phyloP scores from a whole-genome alignment of 2,888 invertebrate genomes.

The Latrodectus elegans region DNA sequence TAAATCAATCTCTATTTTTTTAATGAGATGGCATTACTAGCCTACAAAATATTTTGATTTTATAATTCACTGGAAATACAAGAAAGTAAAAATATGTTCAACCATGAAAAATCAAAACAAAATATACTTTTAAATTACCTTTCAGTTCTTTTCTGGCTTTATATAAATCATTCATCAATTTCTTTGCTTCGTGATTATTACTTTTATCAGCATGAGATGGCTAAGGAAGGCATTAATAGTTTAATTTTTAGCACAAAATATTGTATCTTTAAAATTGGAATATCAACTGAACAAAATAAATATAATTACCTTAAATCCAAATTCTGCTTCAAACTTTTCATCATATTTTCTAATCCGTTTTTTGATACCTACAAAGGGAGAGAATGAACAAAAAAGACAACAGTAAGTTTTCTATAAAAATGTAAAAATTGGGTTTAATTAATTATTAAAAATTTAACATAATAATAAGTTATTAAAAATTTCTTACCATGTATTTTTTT shows the following conservation, averaged over 20 bases:
- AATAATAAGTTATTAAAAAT: neutral
- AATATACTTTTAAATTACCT: slow-evolving; percentile 74
- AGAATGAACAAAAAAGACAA: neutral
- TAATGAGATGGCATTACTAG: no score
- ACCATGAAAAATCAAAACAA: no score
- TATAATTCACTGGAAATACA: no score
- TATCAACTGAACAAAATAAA: neutral
- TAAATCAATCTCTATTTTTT: no score
- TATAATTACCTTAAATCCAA: slow-evolving; percentile 79
- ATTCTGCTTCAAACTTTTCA: slow-evolving; percentile 85
- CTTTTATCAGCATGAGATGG: slow-evolving; percentile 91
- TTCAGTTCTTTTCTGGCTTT: slow-evolving; percentile 87
- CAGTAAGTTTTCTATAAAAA: neutral
- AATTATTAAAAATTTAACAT: neutral
- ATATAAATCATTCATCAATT: slow-evolving; percentile 85
- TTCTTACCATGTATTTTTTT: slow-evolving; percentile 75
- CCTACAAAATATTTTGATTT: no score
- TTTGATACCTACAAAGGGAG: slow-evolving; percentile 78
- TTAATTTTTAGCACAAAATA: neutral
- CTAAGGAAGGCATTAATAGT: slow-evolving; percentile 23
- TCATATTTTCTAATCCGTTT: slow-evolving; percentile 89
- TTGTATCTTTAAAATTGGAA: neutral
- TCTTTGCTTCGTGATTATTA: slow-evolving; percentile 87
- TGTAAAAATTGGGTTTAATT: neutral
- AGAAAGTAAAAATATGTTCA: no score